Percentiles rank a stretch among this genome's conserved stretches.
Conservation (phyloP, 2,113 vertebrate genomes). For the Columba livia region DNA sequence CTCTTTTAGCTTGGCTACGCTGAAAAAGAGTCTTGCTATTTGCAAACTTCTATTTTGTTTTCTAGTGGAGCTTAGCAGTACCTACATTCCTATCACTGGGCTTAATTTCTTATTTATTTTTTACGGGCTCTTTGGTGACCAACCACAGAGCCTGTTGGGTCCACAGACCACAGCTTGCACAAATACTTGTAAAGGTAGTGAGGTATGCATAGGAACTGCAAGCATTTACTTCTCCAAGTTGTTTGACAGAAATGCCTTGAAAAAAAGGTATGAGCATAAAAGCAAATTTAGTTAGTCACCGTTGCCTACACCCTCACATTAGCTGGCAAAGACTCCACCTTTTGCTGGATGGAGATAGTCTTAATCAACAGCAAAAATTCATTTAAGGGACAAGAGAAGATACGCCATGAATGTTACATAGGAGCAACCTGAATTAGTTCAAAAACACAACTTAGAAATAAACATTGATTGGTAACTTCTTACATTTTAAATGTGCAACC, state of each 20-base stretch:
- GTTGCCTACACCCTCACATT: conserved; percentile 32
- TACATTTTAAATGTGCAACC: not conserved
- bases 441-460: not conserved
- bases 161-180: not conserved
- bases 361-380: conserved; percentile 66
- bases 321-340: conserved; percentile 47
- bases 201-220: not conserved
- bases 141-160: not conserved
- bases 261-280: not conserved
- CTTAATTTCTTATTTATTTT: not conserved
- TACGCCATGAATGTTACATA: not conserved
- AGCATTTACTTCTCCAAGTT: not conserved
- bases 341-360: conserved; percentile 47
- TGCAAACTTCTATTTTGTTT: not conserved
- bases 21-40: not conserved
- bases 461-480: not conserved
- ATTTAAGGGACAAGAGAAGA: conserved; percentile 41
- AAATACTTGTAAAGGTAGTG: not conserved
- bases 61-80: not conserved
- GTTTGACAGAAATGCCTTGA: not conserved
- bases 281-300: not conserved
- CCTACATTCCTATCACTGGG: not conserved
- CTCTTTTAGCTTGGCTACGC: not conserved
- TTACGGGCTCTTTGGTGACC: not conserved
- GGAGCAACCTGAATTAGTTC: not conserved